Conservation (phyloP, 2,113 vertebrate genomes). For the Platichthys flesus region DNA sequence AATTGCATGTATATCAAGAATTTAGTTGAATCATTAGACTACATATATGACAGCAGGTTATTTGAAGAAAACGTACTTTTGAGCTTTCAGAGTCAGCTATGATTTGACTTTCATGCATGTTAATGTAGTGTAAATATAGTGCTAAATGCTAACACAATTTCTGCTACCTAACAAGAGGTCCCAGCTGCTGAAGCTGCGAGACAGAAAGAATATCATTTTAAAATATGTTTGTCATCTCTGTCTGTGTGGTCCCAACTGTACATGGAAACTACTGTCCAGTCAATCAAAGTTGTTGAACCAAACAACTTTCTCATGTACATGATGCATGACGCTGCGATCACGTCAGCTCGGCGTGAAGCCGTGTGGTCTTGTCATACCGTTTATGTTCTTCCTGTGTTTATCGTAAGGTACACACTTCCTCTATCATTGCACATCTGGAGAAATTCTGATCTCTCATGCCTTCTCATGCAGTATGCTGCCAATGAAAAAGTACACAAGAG, state of each 20-base stretch:
- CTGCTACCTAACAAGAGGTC: neutral
- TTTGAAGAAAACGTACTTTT: neutral
- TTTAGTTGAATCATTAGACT: neutral
- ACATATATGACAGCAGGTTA: neutral
- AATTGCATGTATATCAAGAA: neutral
- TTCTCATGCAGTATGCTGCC: conserved; percentile 61
- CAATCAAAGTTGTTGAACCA: conserved; percentile 87
- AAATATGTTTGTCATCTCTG: conserved; percentile 93
- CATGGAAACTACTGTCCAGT: conserved; percentile 91
- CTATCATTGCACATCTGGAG: conserved; percentile 45
- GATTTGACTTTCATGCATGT: conserved; percentile 27
- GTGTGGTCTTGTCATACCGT: conserved; percentile 46
- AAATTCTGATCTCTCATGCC: conserved; percentile 53
- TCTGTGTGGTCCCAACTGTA: conserved; percentile 93
- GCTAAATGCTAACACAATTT: neutral
- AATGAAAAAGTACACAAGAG: conserved; percentile 85
- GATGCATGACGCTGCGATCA: conserved; percentile 90
- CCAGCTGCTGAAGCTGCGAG: conserved; percentile 30
- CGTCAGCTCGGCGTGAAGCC: conserved; percentile 65
- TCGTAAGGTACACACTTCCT: conserved; percentile 49
- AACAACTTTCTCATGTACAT: conserved; percentile 92
- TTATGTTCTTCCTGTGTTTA: conserved; percentile 55
- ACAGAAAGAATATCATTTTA: conserved; percentile 95
- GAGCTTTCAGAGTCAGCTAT: neutral
- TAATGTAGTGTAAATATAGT: neutral